phyloP scores from a whole-genome alignment of 2,888 invertebrate genomes.

The Brenthis daphne region DNA sequence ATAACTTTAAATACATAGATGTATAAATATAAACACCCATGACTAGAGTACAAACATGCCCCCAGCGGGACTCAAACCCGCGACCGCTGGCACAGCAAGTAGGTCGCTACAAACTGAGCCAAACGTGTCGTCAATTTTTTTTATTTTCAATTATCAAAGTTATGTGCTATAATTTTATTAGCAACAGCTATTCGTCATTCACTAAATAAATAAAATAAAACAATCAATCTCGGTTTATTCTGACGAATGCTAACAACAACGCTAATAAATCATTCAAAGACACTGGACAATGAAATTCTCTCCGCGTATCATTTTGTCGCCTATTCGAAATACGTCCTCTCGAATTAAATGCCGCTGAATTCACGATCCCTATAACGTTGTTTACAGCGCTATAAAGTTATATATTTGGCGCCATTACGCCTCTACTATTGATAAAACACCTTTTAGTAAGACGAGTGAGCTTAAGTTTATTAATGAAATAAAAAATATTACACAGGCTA shows the following conservation, averaged over 20 bases:
- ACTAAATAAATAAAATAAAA: neutral
- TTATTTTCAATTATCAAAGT: no score
- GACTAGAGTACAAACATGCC: no score
- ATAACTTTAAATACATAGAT: no score
- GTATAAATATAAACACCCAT: no score
- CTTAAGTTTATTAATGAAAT: no score
- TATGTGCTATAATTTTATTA: no score
- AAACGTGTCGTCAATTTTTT: no score
- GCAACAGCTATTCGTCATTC: no score
- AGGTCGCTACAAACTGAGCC: no score
- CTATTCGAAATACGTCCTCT: constrained; percentile 20
- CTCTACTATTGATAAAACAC: neutral
- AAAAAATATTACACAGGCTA: no score
- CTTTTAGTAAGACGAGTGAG: neutral
- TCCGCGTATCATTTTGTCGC: constrained; percentile 17
- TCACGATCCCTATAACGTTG: constrained; percentile 40
- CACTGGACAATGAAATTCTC: constrained; percentile 17
- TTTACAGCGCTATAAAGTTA: constrained; percentile 59
- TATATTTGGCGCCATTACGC: constrained; percentile 52
- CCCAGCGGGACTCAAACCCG: no score
- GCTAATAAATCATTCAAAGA: constrained; percentile 21
- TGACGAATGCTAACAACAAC: constrained; percentile 4
- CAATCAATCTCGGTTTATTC: constrained; percentile 2
- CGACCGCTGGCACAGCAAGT: no score
- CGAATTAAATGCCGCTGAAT: constrained; percentile 43